Percentiles rank a stretch among this genome's conserved stretches.
phyloP scores from a whole-genome alignment of 2,113 vertebrate genomes.

The Petroica traversi region DNA sequence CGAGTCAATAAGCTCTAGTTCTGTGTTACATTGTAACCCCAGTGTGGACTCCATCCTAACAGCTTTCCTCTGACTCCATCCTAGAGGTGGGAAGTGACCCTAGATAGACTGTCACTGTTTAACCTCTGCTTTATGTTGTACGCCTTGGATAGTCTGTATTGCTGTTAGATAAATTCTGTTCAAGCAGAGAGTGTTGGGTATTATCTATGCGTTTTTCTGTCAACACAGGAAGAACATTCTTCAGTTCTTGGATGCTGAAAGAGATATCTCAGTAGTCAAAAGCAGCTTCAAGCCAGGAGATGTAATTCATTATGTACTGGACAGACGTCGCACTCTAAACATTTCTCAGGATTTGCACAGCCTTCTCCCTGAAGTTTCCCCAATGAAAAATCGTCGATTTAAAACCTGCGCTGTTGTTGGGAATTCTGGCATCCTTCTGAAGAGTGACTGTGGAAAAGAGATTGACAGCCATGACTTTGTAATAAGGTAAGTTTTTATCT shows the following conservation, averaged over 20 bases:
- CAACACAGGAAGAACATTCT: constrained; percentile 84
- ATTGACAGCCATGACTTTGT: constrained; percentile 87
- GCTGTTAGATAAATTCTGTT: neutral
- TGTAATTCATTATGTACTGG: constrained; percentile 86
- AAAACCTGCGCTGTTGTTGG: constrained; percentile 87
- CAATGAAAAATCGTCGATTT: constrained; percentile 87
- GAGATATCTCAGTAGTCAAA: constrained; percentile 87
- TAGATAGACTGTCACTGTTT: neutral
- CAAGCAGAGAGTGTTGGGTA: neutral
- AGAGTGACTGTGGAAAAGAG: constrained; percentile 85
- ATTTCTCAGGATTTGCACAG: constrained; percentile 84
- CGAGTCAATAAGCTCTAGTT: neutral
- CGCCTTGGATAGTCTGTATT: neutral
- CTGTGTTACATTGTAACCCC: neutral
- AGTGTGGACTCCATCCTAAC: neutral
- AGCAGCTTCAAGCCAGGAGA: constrained; percentile 88
- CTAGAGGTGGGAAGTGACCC: neutral
- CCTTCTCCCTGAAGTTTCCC: constrained; percentile 87
- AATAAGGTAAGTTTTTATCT: constrained; percentile 79
- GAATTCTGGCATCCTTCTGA: constrained; percentile 86
- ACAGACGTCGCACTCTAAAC: constrained; percentile 84
- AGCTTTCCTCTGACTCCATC: neutral
- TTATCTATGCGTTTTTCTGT: neutral
- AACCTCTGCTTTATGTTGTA: neutral
- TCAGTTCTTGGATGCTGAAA: constrained; percentile 85